Evolutionary conservation across 2,888 invertebrate species (phyloP).

Genomic region (Prosopocoilus inquinatus): DNA sequence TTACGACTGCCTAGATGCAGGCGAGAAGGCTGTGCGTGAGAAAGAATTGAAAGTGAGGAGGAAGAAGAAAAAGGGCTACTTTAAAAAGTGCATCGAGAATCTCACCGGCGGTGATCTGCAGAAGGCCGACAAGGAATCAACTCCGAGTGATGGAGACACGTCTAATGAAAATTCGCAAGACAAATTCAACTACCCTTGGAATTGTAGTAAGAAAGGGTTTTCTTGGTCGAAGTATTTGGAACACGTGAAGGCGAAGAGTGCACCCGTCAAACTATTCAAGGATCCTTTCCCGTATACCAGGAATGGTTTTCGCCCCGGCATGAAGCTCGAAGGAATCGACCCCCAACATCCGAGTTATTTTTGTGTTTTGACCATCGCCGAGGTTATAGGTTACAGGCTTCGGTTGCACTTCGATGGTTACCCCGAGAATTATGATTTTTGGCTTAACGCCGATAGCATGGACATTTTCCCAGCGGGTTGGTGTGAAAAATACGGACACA

Average conservation of each 20-base stretch:
- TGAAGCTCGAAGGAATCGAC: constrained; percentile 92
- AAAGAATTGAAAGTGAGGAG: constrained; percentile 31
- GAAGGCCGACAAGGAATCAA: constrained; percentile 33
- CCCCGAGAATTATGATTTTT: constrained; percentile 85
- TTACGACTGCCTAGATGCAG: constrained; percentile 62
- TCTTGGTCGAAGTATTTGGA: constrained; percentile 77
- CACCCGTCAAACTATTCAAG: constrained; percentile 74
- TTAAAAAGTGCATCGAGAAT: constrained; percentile 41
- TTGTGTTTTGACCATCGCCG: constrained; percentile 83
- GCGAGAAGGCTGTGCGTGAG: constrained; percentile 36
- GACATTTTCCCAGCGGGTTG: constrained; percentile 93
- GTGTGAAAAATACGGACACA: constrained; percentile 81
- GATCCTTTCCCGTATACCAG: constrained; percentile 74
- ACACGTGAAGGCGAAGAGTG: constrained; percentile 69
- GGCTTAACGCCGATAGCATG: constrained; percentile 89
- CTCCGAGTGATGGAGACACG: constrained; percentile 41
- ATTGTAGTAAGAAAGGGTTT: constrained; percentile 69
- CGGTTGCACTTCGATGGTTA: constrained; percentile 91
- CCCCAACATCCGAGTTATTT: constrained; percentile 87
- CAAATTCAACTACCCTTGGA: constrained; percentile 63
- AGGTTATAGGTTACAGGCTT: constrained; percentile 79
- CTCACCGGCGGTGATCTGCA: constrained; percentile 10
- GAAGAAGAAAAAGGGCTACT: constrained; percentile 31
- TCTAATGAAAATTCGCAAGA: constrained; percentile 45
- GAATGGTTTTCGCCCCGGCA: constrained; percentile 78